Evolutionary conservation across 2,113 vertebrate genomes (phyloP), one percentile per base, ranked within the genome.

Genomic region (Paralichthys olivaceus): DNA sequence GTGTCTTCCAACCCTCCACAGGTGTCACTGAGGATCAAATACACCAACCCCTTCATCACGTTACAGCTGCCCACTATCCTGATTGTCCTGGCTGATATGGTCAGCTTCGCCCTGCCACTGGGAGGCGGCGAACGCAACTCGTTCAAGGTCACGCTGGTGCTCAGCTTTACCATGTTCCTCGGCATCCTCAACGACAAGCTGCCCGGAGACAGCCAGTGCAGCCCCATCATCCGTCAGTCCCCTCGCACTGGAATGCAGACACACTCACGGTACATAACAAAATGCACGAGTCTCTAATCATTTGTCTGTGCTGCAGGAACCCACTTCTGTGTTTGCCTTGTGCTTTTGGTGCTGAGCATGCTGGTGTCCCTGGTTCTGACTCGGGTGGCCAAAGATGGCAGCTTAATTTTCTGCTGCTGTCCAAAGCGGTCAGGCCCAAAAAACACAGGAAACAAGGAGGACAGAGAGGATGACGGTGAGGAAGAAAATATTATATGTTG

Each of bases 131-230:
- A 93, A 67, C 93, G 94, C 66, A 93, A 90, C 80, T 80, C 71
- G n/a, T 94, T 94, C 72, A 94, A 94, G 68, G 90, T 94, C 82
- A 95, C 94, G 1, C 83, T 95, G 84, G 93, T 93, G 75, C 92
- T 95, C 63, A 94, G 92, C 90, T 94, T 94, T 83, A 93, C 90
- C 86, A 91, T 94, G 92, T 94, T 94, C 82, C 89, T 94, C 57
- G 29, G 86, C 85, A 93, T 94, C 87, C 93, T 95, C 63, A 93
- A 89, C 3, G 47, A 85, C 1, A 34, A 77, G 47, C 88, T 94
- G 6, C 94, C 94, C 0, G 89, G 89, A 53, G 86, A 83, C 43
- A 82, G 86, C 73, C 0, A 80, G 3, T 94, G 94, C 80, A 87
- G 89, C 68, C 94, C 94, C 37, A 34, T 95, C 49, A 90, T 94